Evolutionary conservation across 2,888 invertebrate genomes (phyloP), one percentile per base, ranked within the genome.

Genomic region (Latrodectus elegans): DNA sequence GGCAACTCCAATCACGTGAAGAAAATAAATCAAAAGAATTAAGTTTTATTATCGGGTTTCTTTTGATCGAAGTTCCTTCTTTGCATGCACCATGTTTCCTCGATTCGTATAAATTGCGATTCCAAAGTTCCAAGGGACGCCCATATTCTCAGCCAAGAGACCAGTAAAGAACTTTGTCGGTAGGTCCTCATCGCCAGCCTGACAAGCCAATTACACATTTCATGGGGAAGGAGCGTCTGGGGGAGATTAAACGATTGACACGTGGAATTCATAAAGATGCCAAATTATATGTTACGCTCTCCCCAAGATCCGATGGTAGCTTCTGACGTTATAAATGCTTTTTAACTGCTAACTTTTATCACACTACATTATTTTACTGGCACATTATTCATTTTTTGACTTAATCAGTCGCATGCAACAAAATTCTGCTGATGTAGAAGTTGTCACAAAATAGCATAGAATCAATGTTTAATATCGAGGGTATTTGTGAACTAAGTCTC

Each of bases 11-110:
- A 80, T 85, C 75, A 85, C 79, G 85, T 65, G 71, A 71, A 82
- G 82, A 68, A 83, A 83, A 85, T 80, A 75, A 71, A 85, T 79
- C 79, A 79, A 80, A 85, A 80, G 79, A 85, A 85, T 79, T 79
- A 22, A 60, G 74, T 74, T 80, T 85, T 85, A 79, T 74, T 85
- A 80, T 85, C 79, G 72, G 85, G 79, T 67, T 68, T 85, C 65
- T 77, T 76, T 85, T 85, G 79, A 79, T 85, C 79, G 79, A 52
- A 78, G 74, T 85, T 83, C 76, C 83, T 26, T 76, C 76, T 85
- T 85, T 80, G 75, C 79, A 85, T 85, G 79, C 85, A 70, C 64
- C 75, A 70, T 70, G 68, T 85, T 85, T 85, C 85, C 79, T 60
- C 75, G 52, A 75, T 60, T 80, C 85, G 79, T 80, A 85, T 85